phyloP scores from a whole-genome alignment of 1,140 invertebrate genomes.

The Ceratosolen fusciceps region DNA sequence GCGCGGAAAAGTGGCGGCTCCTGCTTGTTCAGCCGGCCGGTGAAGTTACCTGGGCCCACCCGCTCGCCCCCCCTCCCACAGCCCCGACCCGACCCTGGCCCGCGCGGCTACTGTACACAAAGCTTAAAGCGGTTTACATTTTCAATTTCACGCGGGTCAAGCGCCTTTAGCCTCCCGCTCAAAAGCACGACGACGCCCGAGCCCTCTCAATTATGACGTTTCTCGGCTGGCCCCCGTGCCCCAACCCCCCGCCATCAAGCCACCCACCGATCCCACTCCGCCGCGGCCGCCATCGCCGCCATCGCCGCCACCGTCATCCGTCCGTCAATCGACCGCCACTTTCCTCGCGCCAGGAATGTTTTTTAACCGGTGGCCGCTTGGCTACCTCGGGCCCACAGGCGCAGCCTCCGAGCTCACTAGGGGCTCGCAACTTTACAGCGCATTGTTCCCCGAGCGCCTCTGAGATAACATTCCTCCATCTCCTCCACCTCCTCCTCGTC shows the following conservation, averaged over 20 bases:
- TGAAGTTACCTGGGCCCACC: slow-evolving; percentile 19
- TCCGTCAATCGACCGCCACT: too few relatives aligned
- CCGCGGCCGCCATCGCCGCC: too few relatives aligned
- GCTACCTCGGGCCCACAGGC: not conserved
- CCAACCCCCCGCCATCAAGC: not conserved
- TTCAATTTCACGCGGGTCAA: slow-evolving; percentile 46
- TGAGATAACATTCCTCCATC: slow-evolving; percentile 32
- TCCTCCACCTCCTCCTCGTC: too few relatives aligned
- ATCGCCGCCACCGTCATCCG: too few relatives aligned
- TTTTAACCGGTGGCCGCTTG: too few relatives aligned
- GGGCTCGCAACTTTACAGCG: not conserved
- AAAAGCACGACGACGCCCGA: not conserved
- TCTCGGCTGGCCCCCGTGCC: not conserved
- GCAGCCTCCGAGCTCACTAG: not conserved
- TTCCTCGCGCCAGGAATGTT: too few relatives aligned
- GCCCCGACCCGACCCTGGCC: not conserved
- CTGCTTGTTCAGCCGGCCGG: slow-evolving; percentile 41
- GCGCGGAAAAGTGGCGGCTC: slow-evolving; percentile 16
- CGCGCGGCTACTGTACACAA: slow-evolving; percentile 18
- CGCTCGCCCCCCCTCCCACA: not conserved
- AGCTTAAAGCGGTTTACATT: slow-evolving; percentile 41
- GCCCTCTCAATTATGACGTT: slow-evolving; percentile 34
- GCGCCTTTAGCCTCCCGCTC: slow-evolving; percentile 21
- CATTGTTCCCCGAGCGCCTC: not conserved
- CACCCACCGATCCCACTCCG: too few relatives aligned